Percentiles rank a stretch among this genome's conserved stretches.
Evolutionary conservation across 2,888 invertebrate genomes (phyloP).

Genomic region (Azorinus chamasolen): DNA sequence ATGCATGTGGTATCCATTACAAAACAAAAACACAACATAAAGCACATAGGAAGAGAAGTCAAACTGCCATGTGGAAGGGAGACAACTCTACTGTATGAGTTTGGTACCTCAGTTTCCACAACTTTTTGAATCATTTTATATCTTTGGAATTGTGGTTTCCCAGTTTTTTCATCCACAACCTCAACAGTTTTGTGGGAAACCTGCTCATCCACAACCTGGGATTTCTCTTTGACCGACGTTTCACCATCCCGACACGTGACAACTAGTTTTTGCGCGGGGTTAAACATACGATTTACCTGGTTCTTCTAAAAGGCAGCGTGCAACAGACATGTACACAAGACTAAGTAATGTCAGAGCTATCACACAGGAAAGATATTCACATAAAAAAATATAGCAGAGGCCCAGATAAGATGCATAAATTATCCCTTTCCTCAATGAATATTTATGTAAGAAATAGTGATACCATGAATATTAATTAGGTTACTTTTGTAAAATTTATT

Average conservation of each 20-base stretch:
- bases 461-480: too few species aligned
- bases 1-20: too few species aligned
- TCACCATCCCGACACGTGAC: constrained; percentile 69
- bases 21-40: neutral
- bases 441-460: too few species aligned
- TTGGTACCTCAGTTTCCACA: constrained; percentile 79
- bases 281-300: constrained; percentile 43
- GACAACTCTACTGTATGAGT: too few species aligned
- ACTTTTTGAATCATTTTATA: constrained; percentile 77
- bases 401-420: too few species aligned
- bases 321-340: constrained; percentile 2
- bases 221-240: constrained; percentile 69
- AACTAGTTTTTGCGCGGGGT: constrained; percentile 58
- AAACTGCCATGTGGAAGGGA: too few species aligned
- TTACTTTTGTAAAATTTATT: too few species aligned
- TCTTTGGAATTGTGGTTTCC: constrained; percentile 75
- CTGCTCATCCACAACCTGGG: constrained; percentile 74
- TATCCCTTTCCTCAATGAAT: too few species aligned
- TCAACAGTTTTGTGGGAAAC: constrained; percentile 75
- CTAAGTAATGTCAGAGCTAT: too few species aligned
- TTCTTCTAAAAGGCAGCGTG: constrained; percentile 37
- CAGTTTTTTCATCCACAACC: constrained; percentile 74
- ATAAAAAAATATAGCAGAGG: too few species aligned
- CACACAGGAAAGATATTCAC: too few species aligned
- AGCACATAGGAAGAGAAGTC: neutral